phyloP scores from a whole-genome alignment of 2,797 vertebrate genomes.

The Propithecus deckenii region DNA sequence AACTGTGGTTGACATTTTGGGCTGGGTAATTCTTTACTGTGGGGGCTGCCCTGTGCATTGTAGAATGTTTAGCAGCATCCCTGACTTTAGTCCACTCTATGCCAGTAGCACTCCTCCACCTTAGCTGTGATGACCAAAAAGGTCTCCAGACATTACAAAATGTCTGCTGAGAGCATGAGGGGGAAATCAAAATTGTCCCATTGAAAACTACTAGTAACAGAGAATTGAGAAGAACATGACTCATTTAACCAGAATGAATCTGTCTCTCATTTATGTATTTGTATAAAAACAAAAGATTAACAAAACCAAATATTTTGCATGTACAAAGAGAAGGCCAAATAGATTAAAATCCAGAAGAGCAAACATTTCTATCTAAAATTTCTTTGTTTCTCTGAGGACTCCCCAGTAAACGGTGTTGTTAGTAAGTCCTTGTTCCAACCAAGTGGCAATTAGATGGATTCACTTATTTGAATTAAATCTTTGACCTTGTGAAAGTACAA shows the following conservation, averaged over 20 bases:
- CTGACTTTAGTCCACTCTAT: not conserved
- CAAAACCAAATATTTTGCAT: not conserved
- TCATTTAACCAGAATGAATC: conserved; percentile 1
- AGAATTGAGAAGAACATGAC: not conserved
- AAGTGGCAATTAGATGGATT: conserved; percentile 26
- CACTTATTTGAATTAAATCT: conserved; percentile 22
- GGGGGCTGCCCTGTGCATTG: not conserved
- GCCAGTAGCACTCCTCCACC: not conserved
- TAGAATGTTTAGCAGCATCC: not conserved
- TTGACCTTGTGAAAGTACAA: not conserved
- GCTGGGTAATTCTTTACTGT: not conserved
- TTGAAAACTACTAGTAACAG: not conserved
- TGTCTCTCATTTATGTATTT: not conserved
- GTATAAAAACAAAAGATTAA: not conserved
- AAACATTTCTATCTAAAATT: not conserved
- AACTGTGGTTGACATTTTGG: not conserved
- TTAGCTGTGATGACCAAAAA: not conserved
- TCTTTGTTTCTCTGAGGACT: not conserved
- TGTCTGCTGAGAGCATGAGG: not conserved
- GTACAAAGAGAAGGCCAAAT: not conserved
- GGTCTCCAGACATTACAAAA: not conserved
- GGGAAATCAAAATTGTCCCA: not conserved
- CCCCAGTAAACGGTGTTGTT: not conserved
- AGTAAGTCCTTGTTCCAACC: not conserved
- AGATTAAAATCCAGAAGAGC: not conserved